Evolutionary conservation across 2,797 vertebrate species (phyloP).

Genomic region (Sebastes miniatus): DNA sequence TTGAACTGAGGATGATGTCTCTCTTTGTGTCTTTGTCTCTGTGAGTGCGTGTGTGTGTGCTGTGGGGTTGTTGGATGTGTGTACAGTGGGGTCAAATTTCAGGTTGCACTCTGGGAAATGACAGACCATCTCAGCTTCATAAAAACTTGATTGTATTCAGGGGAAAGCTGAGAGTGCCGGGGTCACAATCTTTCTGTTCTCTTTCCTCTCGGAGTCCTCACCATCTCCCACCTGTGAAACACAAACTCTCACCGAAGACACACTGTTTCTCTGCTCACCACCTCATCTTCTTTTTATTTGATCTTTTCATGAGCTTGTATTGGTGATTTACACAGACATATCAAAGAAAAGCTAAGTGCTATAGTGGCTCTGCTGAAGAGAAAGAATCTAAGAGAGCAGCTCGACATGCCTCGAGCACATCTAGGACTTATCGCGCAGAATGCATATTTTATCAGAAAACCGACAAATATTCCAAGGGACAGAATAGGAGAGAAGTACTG

Average conservation of each 20-base stretch:
- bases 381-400: too few species aligned
- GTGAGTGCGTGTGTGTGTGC: not conserved
- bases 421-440: too few species aligned
- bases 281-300: not conserved
- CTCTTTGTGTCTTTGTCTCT: not conserved
- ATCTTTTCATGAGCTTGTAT: slow-evolving; percentile 3
- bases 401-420: too few species aligned
- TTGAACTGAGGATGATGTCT: not conserved
- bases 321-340: not conserved
- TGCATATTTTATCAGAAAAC: too few species aligned
- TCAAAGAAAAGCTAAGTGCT: too few species aligned
- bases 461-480: too few species aligned
- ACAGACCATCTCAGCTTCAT: slow-evolving; percentile 15
- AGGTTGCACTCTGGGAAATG: slow-evolving; percentile 22
- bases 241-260: not conserved
- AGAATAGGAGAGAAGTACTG: too few species aligned
- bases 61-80: not conserved
- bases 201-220: not conserved
- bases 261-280: not conserved
- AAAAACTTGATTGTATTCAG: slow-evolving; percentile 34
- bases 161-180: not conserved
- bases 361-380: too few species aligned
- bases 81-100: slow-evolving; percentile 12
- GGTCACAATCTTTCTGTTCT: not conserved
- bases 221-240: not conserved